Percentiles rank a stretch among this genome's conserved stretches.
Conservation (phyloP, 1,140 invertebrate genomes). For the Agrilus planipennis region DNA sequence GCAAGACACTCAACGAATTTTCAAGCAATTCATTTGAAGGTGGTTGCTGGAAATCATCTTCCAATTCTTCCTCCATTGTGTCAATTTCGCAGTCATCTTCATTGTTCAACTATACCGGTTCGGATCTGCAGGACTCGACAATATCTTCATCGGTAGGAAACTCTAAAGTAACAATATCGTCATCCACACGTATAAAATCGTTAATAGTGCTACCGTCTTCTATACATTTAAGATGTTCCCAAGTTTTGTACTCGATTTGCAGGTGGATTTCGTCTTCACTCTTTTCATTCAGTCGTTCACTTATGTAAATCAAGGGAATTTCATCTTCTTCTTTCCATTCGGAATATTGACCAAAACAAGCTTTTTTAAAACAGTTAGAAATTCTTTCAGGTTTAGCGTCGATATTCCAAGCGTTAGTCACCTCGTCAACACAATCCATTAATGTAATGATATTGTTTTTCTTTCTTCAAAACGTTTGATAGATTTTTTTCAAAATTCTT, state of each 20-base stretch:
- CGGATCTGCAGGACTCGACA: neutral
- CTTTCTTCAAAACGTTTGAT: too few relatives aligned
- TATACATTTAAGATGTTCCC: constrained; percentile 9
- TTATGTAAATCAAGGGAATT: constrained; percentile 11
- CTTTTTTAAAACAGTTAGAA: constrained; percentile 16
- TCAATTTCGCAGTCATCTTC: constrained; percentile 1
- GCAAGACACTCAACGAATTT: too few relatives aligned
- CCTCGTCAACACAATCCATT: too few relatives aligned
- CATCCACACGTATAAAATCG: constrained; percentile 8
- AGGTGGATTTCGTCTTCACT: constrained; percentile 8
- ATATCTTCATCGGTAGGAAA: constrained; percentile 11
- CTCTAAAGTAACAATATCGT: constrained; percentile 12
- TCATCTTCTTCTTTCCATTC: constrained; percentile 12
- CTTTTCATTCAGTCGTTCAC: constrained; percentile 4
- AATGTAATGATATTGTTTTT: too few relatives aligned
- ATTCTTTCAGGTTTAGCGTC: constrained; percentile 14
- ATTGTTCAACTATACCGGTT: constrained; percentile 2
- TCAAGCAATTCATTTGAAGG: constrained; percentile 9
- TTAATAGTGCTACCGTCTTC: constrained; percentile 5
- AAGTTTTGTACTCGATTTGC: constrained; percentile 9
- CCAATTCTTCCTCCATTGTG: constrained; percentile 3
- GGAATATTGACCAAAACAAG: constrained; percentile 11
- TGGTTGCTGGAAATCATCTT: constrained; percentile 11
- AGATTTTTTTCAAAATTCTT: too few relatives aligned
- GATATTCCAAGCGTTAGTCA: too few relatives aligned